phyloP scores from a whole-genome alignment of 23 tunicate species.

The Trididemnum nubilum region DNA sequence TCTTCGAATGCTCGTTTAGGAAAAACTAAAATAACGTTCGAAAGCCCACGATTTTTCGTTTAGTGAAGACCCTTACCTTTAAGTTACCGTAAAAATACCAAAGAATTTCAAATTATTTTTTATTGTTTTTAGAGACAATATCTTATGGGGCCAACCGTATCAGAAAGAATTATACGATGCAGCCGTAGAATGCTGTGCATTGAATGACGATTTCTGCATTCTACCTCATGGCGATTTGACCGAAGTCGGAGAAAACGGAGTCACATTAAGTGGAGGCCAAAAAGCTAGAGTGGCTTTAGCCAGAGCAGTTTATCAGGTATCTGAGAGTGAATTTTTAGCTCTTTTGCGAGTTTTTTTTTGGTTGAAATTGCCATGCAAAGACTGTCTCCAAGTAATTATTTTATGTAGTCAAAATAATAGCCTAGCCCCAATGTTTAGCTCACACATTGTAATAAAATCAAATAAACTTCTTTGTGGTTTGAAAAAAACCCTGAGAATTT shows the following conservation, averaged over 20 bases:
- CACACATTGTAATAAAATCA: no score
- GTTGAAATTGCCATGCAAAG: background rate
- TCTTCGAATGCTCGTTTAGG: no score
- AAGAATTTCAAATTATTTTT: conserved; percentile 8
- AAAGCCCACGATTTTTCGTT: no score
- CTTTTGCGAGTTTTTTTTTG: background rate
- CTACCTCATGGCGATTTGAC: conserved; percentile 82
- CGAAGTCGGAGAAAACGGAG: conserved; percentile 92
- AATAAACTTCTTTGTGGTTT: no score
- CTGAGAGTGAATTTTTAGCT: no score
- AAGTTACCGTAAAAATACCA: no score
- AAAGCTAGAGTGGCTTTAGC: conserved; percentile 87
- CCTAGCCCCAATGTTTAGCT: no score
- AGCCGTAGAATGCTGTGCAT: conserved; percentile 80
- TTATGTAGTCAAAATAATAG: background rate
- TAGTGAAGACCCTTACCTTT: no score
- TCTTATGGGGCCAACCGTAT: conserved; percentile 65
- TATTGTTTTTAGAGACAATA: conserved; percentile 63
- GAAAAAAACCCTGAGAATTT: no score
- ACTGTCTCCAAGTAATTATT: background rate
- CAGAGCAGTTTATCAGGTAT: conserved; percentile 88
- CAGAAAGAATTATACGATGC: conserved; percentile 57
- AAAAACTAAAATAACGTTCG: no score
- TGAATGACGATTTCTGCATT: conserved; percentile 61
- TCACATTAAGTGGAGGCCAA: conserved; percentile 92